phyloP scores from a whole-genome alignment of 1,140 invertebrate species.

The Epicauta chinensis region DNA sequence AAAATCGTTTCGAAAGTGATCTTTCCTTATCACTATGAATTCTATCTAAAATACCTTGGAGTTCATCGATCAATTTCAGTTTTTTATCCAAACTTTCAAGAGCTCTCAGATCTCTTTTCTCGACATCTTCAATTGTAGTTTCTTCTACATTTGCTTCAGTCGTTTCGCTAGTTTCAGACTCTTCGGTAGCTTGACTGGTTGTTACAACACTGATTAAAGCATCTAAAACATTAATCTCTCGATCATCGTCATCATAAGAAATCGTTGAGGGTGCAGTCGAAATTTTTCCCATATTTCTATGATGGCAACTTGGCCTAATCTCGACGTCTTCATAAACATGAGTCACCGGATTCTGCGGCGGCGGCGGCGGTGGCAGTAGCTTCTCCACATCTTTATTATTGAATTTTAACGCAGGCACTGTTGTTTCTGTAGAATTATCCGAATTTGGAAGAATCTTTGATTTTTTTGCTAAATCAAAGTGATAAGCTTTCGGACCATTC shows the following conservation, averaged over 20 bases:
- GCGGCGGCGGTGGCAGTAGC: too few species aligned
- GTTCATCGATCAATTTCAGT: constrained; percentile 22
- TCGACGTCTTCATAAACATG: too few species aligned
- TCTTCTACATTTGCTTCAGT: neutral
- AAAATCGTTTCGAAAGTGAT: constrained; percentile 1
- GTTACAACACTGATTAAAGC: neutral
- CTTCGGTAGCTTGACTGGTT: neutral
- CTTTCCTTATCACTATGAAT: neutral
- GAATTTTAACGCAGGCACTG: too few species aligned
- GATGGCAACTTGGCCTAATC: too few species aligned
- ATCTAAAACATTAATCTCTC: too few species aligned
- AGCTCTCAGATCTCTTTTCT: constrained; percentile 1
- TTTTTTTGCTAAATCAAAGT: too few species aligned
- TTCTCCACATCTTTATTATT: too few species aligned
- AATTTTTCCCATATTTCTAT: too few species aligned
- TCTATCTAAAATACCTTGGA: constrained; percentile 20
- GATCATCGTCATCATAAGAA: neutral
- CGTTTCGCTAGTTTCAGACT: neutral
- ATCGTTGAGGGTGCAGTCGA: neutral
- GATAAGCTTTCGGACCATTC: too few species aligned
- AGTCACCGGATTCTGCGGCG: too few species aligned
- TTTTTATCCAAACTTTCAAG: constrained; percentile 19
- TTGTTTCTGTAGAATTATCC: too few species aligned
- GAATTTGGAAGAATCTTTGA: too few species aligned
- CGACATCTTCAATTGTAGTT: neutral